Evolutionary conservation across 53 echinoderm and acorn worm species (phyloP).

Genomic region (Arbacia lixula): DNA sequence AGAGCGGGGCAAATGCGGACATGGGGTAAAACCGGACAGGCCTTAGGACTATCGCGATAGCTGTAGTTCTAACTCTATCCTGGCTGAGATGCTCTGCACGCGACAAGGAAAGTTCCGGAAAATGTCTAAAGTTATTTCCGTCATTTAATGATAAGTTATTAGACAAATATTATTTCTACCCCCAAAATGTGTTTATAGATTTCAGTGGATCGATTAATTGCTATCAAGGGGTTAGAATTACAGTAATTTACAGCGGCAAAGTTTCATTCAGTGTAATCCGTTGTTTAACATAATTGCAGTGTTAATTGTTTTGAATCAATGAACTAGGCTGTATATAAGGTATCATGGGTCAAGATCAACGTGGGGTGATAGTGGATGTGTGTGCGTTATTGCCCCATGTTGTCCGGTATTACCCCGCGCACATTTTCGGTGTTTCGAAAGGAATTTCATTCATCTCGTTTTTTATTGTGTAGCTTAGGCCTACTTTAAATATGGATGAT

Average conservation of each 20-base stretch:
- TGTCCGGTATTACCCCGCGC: conserved; percentile 9
- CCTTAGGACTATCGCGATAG: background rate
- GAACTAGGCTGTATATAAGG: background rate
- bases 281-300: background rate
- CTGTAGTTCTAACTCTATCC: background rate
- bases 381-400: conserved; percentile 7
- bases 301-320: background rate
- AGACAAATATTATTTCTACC: background rate
- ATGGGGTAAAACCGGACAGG: conserved; percentile 10
- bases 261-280: background rate
- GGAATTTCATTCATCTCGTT: background rate
- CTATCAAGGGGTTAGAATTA: background rate
- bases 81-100: background rate
- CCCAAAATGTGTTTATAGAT: background rate
- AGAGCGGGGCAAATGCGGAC: conserved; percentile 9
- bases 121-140: background rate
- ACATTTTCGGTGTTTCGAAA: background rate
- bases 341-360: background rate
- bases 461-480: conserved; percentile 4
- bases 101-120: conserved; percentile 4
- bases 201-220: conserved; percentile 4
- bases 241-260: background rate
- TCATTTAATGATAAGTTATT: conserved; percentile 7
- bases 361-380: background rate
- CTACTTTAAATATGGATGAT: background rate